A percentile compares a stretch with the other conserved stretches of the same genome.
These are phyloP conservation scores for Phataginus tetradactyla DNA, from an alignment of 2,797 vertebrate genomes.

Conservation along the genomic window DNA sequence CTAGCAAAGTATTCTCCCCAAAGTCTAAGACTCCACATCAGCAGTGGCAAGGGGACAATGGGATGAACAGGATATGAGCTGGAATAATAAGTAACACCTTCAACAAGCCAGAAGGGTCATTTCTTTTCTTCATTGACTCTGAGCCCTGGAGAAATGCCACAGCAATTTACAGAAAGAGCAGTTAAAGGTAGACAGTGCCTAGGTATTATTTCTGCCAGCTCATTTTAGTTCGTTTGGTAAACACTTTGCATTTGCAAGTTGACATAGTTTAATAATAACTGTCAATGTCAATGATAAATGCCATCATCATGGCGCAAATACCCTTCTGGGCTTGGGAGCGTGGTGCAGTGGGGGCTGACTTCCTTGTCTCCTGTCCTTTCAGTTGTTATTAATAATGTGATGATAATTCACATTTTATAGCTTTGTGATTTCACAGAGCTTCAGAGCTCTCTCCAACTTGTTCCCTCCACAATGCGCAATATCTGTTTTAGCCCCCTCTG, in stretches of 20 bases:
- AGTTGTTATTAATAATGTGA: neutral
- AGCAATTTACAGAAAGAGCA: slow-evolving; percentile 54
- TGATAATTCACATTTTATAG: neutral
- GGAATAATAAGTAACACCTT: slow-evolving; percentile 66
- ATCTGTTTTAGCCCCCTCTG: neutral
- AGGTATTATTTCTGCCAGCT: slow-evolving; percentile 66
- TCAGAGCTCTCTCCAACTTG: neutral
- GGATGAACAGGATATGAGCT: neutral
- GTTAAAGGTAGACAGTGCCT: neutral
- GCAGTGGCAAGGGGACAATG: neutral
- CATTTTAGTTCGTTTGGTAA: slow-evolving; percentile 57
- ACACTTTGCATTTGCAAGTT: slow-evolving; percentile 45
- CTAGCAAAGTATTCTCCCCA: neutral
- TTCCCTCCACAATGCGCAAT: neutral
- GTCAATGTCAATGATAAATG: slow-evolving; percentile 46
- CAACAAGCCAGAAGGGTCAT: slow-evolving; percentile 29
- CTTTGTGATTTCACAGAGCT: neutral
- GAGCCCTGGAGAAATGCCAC: slow-evolving; percentile 57
- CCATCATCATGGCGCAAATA: neutral
- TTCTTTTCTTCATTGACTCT: slow-evolving; percentile 44
- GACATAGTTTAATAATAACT: slow-evolving; percentile 56
- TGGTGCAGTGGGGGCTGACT: too few relatives aligned
- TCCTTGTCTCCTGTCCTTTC: neutral
- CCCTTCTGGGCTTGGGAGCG: neutral
- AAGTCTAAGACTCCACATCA: neutral